Evolutionary conservation across 1,140 invertebrate species (phyloP), one percentile per base, ranked within the genome.

Genomic region (Charaxes varanes): DNA sequence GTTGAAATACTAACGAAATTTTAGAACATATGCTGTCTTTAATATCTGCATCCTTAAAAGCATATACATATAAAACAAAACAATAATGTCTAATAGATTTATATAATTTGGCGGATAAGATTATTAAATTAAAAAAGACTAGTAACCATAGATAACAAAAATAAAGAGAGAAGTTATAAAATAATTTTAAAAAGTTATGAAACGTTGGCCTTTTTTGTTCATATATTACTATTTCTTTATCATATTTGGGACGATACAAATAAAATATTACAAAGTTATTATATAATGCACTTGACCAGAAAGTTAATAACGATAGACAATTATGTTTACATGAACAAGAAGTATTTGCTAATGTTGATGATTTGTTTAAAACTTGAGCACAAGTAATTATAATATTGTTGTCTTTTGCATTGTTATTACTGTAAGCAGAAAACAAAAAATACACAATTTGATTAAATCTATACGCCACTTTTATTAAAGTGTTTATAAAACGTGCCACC

Each of bases 401-500:
- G n/a, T n/a, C n/a, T n/a, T n/a, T n/a, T n/a, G n/a, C n/a, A n/a
- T n/a, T n/a, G n/a, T n/a, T n/a, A n/a, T n/a, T 28, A 6, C 13
- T 12, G n/a, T 17, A 17, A 8, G 12, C 4, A 11, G 23, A 24
- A 11, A 24, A 10, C 6, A 24, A 24, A 24, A 24, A 6, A 2
- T 11, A 24, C 12, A 6, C 12, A 24, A 31, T 17, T 18, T 31
- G 2, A 31, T 17, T 28, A 14, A 31, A 23, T 28, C 15, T 15
- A 23, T 15, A 31, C 8, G 23, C 19, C 3, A 22, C 6, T 41
- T 8, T 19, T 3, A 10, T 3, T 11, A 41, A 2, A 15, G 27
- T 28, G 8, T 84, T 87, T 6, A 66, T 79, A 30, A 85, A 59
- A 32, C 87, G 62, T 2, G 62, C 67, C 8, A 90, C 74, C 43